Percentiles rank a stretch among this genome's conserved stretches.
These are phyloP conservation scores for Symphodus melops DNA, from an alignment of 2,113 vertebrate genomes.

Conservation along the genomic window DNA sequence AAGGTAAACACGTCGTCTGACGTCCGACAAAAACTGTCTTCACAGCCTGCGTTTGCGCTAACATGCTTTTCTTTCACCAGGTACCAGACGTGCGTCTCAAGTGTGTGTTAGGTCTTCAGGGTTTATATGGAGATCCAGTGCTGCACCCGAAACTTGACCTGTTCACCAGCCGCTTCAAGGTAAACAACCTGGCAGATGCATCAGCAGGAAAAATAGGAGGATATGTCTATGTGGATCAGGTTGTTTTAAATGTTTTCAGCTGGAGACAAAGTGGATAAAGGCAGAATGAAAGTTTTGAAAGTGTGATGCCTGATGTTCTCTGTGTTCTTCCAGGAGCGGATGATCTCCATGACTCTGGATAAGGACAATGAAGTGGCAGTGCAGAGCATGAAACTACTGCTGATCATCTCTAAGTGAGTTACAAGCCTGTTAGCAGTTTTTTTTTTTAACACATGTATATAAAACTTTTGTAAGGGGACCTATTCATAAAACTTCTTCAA, in stretches of 20 bases:
- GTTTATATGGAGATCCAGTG: constrained; percentile 85
- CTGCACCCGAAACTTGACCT: constrained; percentile 89
- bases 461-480: no score
- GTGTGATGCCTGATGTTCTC: background rate
- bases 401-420: constrained; percentile 90
- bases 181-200: constrained; percentile 44
- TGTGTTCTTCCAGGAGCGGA: constrained; percentile 84
- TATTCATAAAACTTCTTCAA: no score
- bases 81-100: constrained; percentile 90
- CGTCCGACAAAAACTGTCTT: background rate
- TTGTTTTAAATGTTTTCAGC: no score
- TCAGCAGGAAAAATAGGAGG: no score
- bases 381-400: constrained; percentile 91
- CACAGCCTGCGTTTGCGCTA: background rate
- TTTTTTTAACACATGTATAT: background rate
- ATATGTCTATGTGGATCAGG: no score
- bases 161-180: constrained; percentile 93
- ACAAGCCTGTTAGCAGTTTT: constrained; percentile 9
- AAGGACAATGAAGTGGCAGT: constrained; percentile 93
- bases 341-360: constrained; percentile 93
- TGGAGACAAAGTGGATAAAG: no score
- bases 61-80: constrained; percentile 70
- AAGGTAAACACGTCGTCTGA: constrained; percentile 78
- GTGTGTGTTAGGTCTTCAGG: constrained; percentile 87
- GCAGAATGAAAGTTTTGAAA: background rate